Evolutionary conservation across 2,113 vertebrate species (phyloP).

Genomic region (Zosterops hypoxanthus): DNA sequence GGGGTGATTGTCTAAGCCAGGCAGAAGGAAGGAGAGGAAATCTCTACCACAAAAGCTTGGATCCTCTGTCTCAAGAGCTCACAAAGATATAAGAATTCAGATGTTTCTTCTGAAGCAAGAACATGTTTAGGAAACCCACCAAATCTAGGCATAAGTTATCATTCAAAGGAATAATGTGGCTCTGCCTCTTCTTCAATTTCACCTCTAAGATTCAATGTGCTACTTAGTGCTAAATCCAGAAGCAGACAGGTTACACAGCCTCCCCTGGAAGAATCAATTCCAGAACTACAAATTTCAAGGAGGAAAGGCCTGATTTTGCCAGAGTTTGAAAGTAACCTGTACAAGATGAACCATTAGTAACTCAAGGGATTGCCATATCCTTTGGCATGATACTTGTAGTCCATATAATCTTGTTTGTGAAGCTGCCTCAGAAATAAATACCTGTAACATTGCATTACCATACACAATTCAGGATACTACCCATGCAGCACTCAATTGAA

Average conservation of each 20-base stretch:
- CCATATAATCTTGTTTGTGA: neutral
- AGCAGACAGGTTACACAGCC: neutral
- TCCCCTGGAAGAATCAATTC: neutral
- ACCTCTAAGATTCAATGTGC: neutral
- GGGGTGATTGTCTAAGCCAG: neutral
- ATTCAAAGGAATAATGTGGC: neutral
- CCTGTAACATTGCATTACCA: neutral
- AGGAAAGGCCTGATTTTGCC: neutral
- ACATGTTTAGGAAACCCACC: neutral
- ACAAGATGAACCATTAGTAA: neutral
- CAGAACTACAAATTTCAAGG: neutral
- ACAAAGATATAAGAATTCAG: neutral
- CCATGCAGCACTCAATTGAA: neutral
- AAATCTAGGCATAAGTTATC: neutral
- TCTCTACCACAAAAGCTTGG: neutral
- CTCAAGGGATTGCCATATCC: neutral
- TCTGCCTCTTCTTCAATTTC: neutral
- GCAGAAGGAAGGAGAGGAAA: neutral
- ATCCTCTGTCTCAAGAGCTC: neutral
- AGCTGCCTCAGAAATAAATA: neutral
- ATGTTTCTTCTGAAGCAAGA: neutral
- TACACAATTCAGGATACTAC: neutral
- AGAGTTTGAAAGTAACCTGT: neutral
- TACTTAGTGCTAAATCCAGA: neutral
- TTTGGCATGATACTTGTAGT: neutral